Evolutionary conservation across 2,888 invertebrate species (phyloP).

Genomic region (Drosophila affinis): DNA sequence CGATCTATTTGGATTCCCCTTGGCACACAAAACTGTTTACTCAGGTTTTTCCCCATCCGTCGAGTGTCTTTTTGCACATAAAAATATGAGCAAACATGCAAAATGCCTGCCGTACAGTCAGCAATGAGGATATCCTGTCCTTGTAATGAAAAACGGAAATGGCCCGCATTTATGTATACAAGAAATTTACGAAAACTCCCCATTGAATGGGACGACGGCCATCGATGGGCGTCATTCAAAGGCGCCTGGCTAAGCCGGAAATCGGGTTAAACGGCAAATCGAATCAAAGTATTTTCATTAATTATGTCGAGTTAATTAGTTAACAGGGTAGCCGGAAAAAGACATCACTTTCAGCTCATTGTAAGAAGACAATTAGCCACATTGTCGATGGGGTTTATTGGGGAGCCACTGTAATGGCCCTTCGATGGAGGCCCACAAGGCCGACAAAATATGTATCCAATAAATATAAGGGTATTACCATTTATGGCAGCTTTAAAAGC

Average conservation of each 20-base stretch:
- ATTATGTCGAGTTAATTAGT: slow-evolving; percentile 64
- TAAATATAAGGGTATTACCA: slow-evolving; percentile 1
- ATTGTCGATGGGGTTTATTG: slow-evolving; percentile 36
- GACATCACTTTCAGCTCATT: slow-evolving; percentile 5
- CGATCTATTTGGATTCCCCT: background rate
- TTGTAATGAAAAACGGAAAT: slow-evolving; percentile 14
- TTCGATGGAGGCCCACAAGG: slow-evolving; percentile 27
- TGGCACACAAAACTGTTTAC: background rate
- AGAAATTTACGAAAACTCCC: background rate
- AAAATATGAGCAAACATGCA: slow-evolving; percentile 27
- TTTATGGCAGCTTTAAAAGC: slow-evolving; percentile 22
- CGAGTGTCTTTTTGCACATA: slow-evolving; percentile 15
- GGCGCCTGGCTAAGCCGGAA: slow-evolving; percentile 39
- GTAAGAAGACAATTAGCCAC: slow-evolving; percentile 41
- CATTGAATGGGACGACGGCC: background rate
- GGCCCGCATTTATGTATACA: slow-evolving; percentile 1
- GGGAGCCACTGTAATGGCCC: slow-evolving; percentile 34
- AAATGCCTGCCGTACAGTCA: slow-evolving; percentile 30
- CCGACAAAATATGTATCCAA: slow-evolving; percentile 6
- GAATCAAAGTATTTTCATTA: slow-evolving; percentile 60
- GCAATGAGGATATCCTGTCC: slow-evolving; percentile 46
- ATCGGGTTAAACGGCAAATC: slow-evolving; percentile 49
- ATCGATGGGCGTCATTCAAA: background rate
- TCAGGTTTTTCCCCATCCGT: background rate
- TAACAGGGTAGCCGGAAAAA: slow-evolving; percentile 37